A percentile compares a stretch with the other conserved stretches of the same genome.
Conservation (phyloP, 2,888 invertebrate species). For the Bursaphelenchus okinawaensis region DNA sequence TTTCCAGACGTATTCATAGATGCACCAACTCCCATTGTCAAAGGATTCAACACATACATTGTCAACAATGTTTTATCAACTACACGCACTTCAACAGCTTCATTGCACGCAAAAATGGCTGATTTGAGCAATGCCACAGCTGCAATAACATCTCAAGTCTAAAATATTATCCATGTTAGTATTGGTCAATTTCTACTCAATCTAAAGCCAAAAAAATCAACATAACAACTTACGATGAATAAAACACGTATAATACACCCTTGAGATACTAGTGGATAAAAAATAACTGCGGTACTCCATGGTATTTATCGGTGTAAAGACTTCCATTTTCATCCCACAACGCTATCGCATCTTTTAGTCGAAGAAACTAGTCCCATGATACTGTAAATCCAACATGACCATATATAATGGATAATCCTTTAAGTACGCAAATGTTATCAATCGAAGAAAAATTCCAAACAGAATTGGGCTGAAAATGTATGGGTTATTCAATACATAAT, state of each 20-base stretch:
- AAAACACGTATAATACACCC: neutral
- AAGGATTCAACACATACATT: conserved; percentile 45
- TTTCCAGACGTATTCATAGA: conserved; percentile 35
- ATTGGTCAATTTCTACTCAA: too few species aligned
- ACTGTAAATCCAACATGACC: conserved; percentile 28
- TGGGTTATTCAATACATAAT: too few species aligned
- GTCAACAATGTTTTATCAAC: neutral
- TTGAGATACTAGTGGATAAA: conserved; percentile 6
- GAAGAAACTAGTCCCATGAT: conserved; percentile 33
- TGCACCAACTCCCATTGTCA: conserved; percentile 36
- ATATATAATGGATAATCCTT: conserved; percentile 29
- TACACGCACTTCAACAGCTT: neutral
- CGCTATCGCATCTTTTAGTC: conserved; percentile 30
- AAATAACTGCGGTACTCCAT: conserved; percentile 26
- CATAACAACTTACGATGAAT: neutral
- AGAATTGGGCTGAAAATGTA: neutral
- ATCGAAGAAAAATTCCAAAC: conserved; percentile 25
- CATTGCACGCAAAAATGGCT: neutral
- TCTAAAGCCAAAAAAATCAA: too few species aligned
- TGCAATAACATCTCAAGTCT: conserved; percentile 5
- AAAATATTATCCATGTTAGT: neutral
- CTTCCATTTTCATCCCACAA: conserved; percentile 17
- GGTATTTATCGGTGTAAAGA: conserved; percentile 37
- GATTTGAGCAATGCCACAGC: neutral
- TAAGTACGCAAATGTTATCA: conserved; percentile 25